Evolutionary conservation across 2,888 invertebrate genomes (phyloP).

Genomic region (Tachystola acroxantha): DNA sequence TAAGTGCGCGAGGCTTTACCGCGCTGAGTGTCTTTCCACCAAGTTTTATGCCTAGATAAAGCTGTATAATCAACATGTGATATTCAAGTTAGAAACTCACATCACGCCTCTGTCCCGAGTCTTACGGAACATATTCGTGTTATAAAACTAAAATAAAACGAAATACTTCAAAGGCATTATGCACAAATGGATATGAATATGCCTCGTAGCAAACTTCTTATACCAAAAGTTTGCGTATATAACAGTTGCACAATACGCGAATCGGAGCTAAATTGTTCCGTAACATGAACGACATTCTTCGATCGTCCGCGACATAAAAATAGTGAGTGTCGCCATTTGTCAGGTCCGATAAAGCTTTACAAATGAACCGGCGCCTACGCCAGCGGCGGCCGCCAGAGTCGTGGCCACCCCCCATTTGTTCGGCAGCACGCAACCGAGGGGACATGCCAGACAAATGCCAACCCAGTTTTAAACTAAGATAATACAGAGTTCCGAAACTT

Average conservation of each 20-base stretch:
- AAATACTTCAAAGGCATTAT: slow-evolving; percentile 8
- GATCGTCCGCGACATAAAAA: slow-evolving; percentile 59
- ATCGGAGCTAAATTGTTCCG: slow-evolving; percentile 25
- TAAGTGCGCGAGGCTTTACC: slow-evolving; percentile 54
- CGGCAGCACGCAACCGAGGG: slow-evolving; percentile 55
- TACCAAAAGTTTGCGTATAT: slow-evolving; percentile 15
- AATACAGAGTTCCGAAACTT: slow-evolving; percentile 36
- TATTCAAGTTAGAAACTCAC: slow-evolving; percentile 35
- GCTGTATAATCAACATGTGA: slow-evolving; percentile 65
- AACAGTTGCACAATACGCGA: slow-evolving; percentile 24
- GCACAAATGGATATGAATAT: slow-evolving; percentile 7
- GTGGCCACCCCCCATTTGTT: slow-evolving; percentile 56
- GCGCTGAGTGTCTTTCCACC: slow-evolving; percentile 59
- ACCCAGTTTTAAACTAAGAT: slow-evolving; percentile 46
- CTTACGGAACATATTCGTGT: slow-evolving; percentile 15
- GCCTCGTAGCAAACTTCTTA: slow-evolving; percentile 9
- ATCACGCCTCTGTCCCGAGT: slow-evolving; percentile 17
- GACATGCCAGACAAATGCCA: slow-evolving; percentile 51
- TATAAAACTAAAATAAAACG: slow-evolving; percentile 18
- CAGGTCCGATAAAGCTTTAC: slow-evolving; percentile 67
- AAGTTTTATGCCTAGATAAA: slow-evolving; percentile 67
- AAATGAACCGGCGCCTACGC: slow-evolving; percentile 63
- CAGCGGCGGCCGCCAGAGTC: slow-evolving; percentile 40
- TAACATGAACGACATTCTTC: slow-evolving; percentile 38
- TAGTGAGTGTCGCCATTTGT: slow-evolving; percentile 61